Conservation (phyloP, 2,888 invertebrate species). For the Leptopilina myrica region DNA sequence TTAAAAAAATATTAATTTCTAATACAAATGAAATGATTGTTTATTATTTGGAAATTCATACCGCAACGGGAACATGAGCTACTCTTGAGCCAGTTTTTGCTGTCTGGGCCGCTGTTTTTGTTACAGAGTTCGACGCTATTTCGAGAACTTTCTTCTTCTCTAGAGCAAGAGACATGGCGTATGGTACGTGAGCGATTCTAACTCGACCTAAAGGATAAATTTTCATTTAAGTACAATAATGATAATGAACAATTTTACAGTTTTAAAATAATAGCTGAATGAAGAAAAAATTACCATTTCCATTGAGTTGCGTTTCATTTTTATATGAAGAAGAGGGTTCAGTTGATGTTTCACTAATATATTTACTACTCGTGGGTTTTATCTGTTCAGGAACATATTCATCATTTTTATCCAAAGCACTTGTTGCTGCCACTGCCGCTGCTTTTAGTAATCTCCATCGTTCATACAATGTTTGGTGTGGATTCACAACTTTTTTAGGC, state of each 20-base stretch:
- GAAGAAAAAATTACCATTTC: slow-evolving; percentile 62
- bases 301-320: slow-evolving; percentile 64
- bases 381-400: slow-evolving; percentile 41
- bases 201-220: slow-evolving; percentile 68
- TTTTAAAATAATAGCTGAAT: slow-evolving; percentile 13
- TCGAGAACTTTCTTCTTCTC: slow-evolving; percentile 84
- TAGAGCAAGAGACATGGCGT: slow-evolving; percentile 84
- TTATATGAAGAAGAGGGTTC: slow-evolving; percentile 44
- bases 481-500: slow-evolving; percentile 65
- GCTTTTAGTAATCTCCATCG: slow-evolving; percentile 71
- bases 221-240: not conserved
- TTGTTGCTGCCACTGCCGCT: slow-evolving; percentile 61
- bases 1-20: no score
- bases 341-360: not conserved
- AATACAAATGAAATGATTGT: no score
- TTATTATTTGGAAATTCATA: slow-evolving; percentile 54
- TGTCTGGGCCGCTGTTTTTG: slow-evolving; percentile 83
- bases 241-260: not conserved
- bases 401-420: slow-evolving; percentile 59
- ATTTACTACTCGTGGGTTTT: slow-evolving; percentile 24
- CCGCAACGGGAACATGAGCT: slow-evolving; percentile 82
- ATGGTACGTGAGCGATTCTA: slow-evolving; percentile 88
- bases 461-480: slow-evolving; percentile 72
- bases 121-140: slow-evolving; percentile 72
- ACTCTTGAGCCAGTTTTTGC: slow-evolving; percentile 82